Evolutionary conservation across 2,113 vertebrate genomes (phyloP).

Genomic region (Pipra filicauda): DNA sequence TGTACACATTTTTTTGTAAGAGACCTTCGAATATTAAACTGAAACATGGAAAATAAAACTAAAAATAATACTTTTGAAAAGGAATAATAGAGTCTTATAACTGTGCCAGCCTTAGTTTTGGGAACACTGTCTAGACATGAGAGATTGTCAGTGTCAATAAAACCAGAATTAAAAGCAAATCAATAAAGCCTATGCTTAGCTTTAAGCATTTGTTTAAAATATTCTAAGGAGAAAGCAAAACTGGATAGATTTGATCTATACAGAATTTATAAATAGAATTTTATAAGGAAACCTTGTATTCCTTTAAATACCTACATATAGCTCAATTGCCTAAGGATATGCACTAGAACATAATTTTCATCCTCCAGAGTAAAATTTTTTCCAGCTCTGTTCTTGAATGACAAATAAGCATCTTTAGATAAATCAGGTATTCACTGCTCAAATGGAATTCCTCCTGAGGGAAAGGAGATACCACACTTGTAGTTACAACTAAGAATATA

Average conservation of each 20-base stretch:
- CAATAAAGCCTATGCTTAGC: not conserved
- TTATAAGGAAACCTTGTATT: not conserved
- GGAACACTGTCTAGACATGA: not conserved
- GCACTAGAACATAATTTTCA: not conserved
- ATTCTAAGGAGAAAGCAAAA: not conserved
- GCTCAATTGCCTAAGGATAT: not conserved
- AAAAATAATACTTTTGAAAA: not conserved
- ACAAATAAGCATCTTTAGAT: not conserved
- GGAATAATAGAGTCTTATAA: not conserved
- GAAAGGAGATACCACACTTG: not conserved
- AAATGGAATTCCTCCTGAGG: not conserved
- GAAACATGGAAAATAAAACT: not conserved
- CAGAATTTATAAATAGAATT: not conserved
- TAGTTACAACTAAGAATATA: not conserved
- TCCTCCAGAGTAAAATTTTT: not conserved
- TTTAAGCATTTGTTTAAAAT: not conserved
- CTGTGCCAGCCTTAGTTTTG: rapidly evolving
- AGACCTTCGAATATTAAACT: not conserved
- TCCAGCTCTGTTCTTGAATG: not conserved
- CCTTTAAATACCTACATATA: not conserved
- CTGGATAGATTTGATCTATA: not conserved
- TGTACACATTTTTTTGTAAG: not conserved
- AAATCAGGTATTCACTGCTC: not conserved
- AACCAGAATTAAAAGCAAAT: not conserved
- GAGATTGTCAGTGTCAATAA: not conserved